Conservation (phyloP, 2,113 vertebrate genomes). For the Aviceda subcristata region DNA sequence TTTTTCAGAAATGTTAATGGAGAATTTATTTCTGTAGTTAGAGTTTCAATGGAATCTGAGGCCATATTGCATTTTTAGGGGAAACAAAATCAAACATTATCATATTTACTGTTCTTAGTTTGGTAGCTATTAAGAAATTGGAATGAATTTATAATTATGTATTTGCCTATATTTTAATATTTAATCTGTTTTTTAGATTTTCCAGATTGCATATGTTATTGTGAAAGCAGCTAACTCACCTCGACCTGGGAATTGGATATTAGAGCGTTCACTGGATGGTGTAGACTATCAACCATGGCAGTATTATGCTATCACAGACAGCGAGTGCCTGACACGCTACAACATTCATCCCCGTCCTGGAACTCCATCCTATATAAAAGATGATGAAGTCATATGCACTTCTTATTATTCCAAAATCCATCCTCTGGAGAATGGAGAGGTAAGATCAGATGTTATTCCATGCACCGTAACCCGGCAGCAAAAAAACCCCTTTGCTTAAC, state of each 20-base stretch:
- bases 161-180: not conserved
- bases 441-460: slow-evolving; percentile 63
- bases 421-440: slow-evolving; percentile 98
- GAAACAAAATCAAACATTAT: not conserved
- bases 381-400: slow-evolving; percentile 97
- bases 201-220: slow-evolving; percentile 95
- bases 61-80: not conserved
- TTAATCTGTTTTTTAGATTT: slow-evolving; percentile 75
- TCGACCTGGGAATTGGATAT: slow-evolving; percentile 94
- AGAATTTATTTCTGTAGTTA: not conserved
- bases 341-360: slow-evolving; percentile 85
- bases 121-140: not conserved
- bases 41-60: not conserved
- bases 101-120: not conserved
- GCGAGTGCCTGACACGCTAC: slow-evolving; percentile 91
- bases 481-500: rapidly evolving
- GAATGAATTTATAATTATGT: not conserved
- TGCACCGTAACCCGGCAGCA: not conserved
- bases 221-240: slow-evolving; percentile 96
- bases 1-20: not conserved
- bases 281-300: slow-evolving; percentile 90
- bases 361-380: slow-evolving; percentile 86
- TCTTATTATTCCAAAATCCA: slow-evolving; percentile 97
- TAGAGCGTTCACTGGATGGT: slow-evolving; percentile 90
- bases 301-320: slow-evolving; percentile 92